Conservation (phyloP, 2,113 vertebrate species). For the Anoura caudifer region DNA sequence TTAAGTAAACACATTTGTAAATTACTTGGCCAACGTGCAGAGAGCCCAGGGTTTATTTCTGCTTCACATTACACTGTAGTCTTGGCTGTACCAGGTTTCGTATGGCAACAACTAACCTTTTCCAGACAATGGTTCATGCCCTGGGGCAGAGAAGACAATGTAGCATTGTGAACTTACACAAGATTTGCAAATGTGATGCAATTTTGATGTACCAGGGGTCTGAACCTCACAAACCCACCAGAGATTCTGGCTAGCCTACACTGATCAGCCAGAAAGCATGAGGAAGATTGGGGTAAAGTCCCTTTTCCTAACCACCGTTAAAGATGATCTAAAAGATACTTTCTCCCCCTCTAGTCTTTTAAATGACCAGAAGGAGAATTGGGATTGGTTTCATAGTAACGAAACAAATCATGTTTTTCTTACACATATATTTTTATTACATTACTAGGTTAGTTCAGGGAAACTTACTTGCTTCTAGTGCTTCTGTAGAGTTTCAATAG, state of each 20-base stretch:
- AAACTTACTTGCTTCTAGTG: background rate
- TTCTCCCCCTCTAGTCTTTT: background rate
- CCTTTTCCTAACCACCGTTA: background rate
- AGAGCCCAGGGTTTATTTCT: constrained; percentile 18
- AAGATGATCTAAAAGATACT: background rate
- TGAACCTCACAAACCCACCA: constrained; percentile 3
- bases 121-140: constrained; percentile 19
- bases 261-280: background rate
- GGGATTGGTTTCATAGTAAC: background rate
- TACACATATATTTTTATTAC: background rate
- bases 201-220: background rate
- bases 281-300: background rate
- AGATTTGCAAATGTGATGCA: constrained; percentile 14
- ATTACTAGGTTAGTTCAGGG: background rate
- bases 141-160: constrained; percentile 11
- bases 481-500: background rate
- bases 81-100: background rate
- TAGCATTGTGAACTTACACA: constrained; percentile 29
- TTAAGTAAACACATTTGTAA: constrained; percentile 54
- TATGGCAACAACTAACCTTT: constrained; percentile 28
- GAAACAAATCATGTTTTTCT: constrained; percentile 28
- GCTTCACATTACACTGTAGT: background rate
- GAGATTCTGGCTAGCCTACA: background rate
- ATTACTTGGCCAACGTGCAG: background rate
- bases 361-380: background rate